These are phyloP conservation scores for Etheostoma nigrum DNA, from an alignment of 2,797 vertebrate species.

Conservation along the genomic window DNA sequence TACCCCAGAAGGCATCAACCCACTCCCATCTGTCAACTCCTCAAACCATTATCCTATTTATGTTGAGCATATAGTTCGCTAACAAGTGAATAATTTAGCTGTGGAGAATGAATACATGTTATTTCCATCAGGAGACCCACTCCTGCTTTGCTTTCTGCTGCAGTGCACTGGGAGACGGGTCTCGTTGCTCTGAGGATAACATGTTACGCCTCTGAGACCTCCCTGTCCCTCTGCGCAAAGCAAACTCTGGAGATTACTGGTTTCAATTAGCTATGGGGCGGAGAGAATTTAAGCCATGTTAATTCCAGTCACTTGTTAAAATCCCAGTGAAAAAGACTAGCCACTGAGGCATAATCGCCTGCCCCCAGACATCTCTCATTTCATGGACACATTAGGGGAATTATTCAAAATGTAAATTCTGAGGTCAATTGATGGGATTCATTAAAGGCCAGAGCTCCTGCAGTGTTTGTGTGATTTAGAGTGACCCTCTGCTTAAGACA, in stretches of 20 bases:
- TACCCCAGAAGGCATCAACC: constrained; percentile 43
- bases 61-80: constrained; percentile 52
- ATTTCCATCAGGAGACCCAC: constrained; percentile 55
- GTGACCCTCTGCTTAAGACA: constrained; percentile 12
- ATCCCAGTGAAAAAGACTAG: constrained; percentile 67
- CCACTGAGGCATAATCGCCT: constrained; percentile 74
- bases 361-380: constrained; percentile 76
- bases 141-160: constrained; percentile 41
- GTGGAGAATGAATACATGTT: constrained; percentile 54
- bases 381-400: constrained; percentile 72
- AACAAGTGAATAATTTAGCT: constrained; percentile 69
- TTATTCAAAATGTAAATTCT: constrained; percentile 69
- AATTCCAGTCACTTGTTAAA: constrained; percentile 79
- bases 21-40: constrained; percentile 61
- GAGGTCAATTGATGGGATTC: constrained; percentile 51
- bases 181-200: constrained; percentile 70
- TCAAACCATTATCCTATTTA: constrained; percentile 53
- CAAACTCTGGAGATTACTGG: constrained; percentile 78
- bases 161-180: constrained; percentile 15
- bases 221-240: constrained; percentile 50
- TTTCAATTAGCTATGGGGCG: constrained; percentile 83
- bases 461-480: constrained; percentile 17
- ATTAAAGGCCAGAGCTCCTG: constrained; percentile 31
- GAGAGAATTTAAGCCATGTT: constrained; percentile 79
- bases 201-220: constrained; percentile 51